Evolutionary conservation across 2,113 vertebrate species (phyloP).

Genomic region (Mormoops blainvillei): DNA sequence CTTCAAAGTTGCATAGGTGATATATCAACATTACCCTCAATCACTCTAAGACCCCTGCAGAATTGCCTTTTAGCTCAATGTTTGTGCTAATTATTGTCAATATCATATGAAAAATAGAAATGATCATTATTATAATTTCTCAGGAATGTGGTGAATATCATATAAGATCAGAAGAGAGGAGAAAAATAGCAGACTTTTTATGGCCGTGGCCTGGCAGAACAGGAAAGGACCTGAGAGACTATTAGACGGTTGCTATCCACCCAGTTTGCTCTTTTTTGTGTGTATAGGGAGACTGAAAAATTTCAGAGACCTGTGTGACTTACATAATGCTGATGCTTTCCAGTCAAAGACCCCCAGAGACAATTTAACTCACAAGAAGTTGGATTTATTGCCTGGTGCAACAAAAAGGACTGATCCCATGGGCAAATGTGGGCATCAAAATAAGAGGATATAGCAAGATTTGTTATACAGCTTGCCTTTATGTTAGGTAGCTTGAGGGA

Average conservation of each 20-base stretch:
- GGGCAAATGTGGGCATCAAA: background rate
- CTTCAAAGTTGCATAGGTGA: slow-evolving; percentile 46
- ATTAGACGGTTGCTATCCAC: background rate
- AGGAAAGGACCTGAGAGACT: background rate
- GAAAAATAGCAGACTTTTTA: background rate
- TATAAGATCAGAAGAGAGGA: background rate
- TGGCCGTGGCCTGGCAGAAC: background rate
- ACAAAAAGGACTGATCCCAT: background rate
- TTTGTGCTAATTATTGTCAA: slow-evolving; percentile 31
- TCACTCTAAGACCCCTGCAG: background rate
- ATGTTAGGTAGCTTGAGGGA: background rate
- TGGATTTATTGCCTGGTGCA: background rate
- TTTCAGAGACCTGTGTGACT: background rate
- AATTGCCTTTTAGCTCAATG: slow-evolving; percentile 12
- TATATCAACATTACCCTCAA: background rate
- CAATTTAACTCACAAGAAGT: background rate
- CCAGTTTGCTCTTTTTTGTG: background rate
- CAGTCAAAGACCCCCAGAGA: background rate
- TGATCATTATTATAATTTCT: background rate
- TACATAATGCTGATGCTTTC: background rate
- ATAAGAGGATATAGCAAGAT: background rate
- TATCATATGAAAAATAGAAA: slow-evolving; percentile 30
- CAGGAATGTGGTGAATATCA: background rate
- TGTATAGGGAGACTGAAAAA: background rate
- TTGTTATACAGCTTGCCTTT: background rate